Conservation (phyloP, 2,113 vertebrate genomes). For the Ploceus nigricollis region DNA sequence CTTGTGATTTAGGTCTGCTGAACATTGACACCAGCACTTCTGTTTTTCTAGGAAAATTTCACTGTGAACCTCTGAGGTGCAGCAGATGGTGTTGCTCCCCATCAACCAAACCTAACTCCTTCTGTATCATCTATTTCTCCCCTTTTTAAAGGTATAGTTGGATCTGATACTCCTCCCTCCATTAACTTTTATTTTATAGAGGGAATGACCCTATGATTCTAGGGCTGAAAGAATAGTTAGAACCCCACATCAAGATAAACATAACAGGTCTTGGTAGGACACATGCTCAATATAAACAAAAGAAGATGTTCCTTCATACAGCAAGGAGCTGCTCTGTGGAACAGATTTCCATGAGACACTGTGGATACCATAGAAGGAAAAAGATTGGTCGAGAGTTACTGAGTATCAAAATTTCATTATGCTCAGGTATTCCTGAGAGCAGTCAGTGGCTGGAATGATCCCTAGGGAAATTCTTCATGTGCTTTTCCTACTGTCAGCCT, state of each 20-base stretch:
- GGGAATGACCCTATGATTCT: neutral
- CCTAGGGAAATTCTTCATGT: fast-evolving
- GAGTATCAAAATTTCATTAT: neutral
- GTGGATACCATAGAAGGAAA: neutral
- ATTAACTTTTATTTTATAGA: neutral
- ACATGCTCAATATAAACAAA: neutral
- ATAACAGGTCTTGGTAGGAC: neutral
- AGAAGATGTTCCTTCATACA: neutral
- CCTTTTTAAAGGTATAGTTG: neutral
- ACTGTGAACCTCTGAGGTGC: neutral
- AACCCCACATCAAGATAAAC: neutral
- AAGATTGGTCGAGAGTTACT: neutral
- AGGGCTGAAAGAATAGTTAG: neutral
- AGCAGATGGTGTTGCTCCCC: neutral
- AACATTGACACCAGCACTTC: neutral
- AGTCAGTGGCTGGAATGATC: neutral
- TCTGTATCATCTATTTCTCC: neutral
- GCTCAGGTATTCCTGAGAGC: neutral
- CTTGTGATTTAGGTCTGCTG: neutral
- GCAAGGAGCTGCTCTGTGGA: neutral
- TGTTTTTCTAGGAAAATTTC: neutral
- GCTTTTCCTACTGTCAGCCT: neutral
- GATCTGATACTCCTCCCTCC: neutral
- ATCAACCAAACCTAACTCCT: neutral
- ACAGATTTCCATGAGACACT: fast-evolving